Percentiles rank a stretch among this genome's conserved stretches.
Evolutionary conservation across 2,888 invertebrate genomes (phyloP).

Genomic region (Trachelus iudaicus): DNA sequence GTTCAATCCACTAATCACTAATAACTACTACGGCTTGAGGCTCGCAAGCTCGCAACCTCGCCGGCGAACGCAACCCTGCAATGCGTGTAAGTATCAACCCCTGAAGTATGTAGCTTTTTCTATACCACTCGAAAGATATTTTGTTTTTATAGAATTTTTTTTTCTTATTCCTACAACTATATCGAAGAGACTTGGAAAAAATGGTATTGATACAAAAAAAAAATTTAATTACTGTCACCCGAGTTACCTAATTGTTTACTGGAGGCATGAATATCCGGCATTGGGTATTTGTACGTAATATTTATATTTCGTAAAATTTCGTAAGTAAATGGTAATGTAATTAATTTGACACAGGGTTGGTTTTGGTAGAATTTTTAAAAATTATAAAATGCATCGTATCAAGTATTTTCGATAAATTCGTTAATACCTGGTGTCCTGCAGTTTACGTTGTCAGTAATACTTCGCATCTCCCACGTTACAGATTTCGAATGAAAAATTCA

Average conservation of each 20-base stretch:
- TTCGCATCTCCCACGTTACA: neutral
- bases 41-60: slow-evolving; percentile 50
- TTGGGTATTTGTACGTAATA: neutral
- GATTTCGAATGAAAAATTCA: too few relatives aligned
- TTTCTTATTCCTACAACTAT: neutral
- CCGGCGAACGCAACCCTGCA: slow-evolving; percentile 49
- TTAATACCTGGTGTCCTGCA: neutral
- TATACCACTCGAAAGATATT: neutral
- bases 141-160: too few relatives aligned
- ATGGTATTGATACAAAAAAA: too few relatives aligned
- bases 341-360: neutral
- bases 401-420: neutral
- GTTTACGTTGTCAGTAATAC: neutral
- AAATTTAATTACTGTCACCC: neutral
- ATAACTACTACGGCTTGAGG: slow-evolving; percentile 58
- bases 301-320: neutral
- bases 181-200: neutral
- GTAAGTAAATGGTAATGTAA: neutral
- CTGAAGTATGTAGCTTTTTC: slow-evolving; percentile 19
- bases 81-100: slow-evolving; percentile 55
- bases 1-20: slow-evolving; percentile 64
- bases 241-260: neutral
- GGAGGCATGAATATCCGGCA: neutral
- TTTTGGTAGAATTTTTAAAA: neutral
- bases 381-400: neutral